These are phyloP conservation scores for Mimumesa dahlbomi DNA, from an alignment of 2,888 invertebrate species.

Conservation along the genomic window DNA sequence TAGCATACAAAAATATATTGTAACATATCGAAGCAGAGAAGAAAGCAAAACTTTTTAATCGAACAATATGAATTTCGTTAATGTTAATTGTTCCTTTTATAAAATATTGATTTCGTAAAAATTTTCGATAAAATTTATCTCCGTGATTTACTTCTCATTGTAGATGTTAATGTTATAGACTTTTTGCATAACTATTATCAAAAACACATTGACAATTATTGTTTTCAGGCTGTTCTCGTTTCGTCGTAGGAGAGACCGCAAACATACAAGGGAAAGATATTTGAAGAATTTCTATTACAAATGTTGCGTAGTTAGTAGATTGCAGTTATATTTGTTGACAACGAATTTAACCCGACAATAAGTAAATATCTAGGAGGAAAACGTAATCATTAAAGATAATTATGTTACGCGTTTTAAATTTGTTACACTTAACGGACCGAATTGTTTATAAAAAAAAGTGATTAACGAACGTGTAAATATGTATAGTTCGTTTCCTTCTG, in stretches of 20 bases:
- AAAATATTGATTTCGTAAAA: neutral
- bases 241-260: constrained; percentile 57
- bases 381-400: constrained; percentile 10
- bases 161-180: constrained; percentile 23
- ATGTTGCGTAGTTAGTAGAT: constrained; percentile 18
- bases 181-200: constrained; percentile 36
- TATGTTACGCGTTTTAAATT: neutral
- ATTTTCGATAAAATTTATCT: constrained; percentile 15
- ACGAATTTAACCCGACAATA: constrained; percentile 17
- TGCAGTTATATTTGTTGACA: constrained; percentile 13
- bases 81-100: too few species aligned
- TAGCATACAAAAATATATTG: too few species aligned
- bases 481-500: too few species aligned
- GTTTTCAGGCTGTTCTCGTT: constrained; percentile 67
- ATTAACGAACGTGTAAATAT: too few species aligned
- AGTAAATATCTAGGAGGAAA: constrained; percentile 1
- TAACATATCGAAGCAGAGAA: too few species aligned
- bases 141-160: constrained; percentile 24
- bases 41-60: too few species aligned
- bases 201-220: constrained; percentile 68
- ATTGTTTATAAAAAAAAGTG: neutral
- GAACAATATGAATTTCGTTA: too few species aligned
- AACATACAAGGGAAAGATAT: constrained; percentile 59
- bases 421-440: neutral
- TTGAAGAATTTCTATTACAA: constrained; percentile 51